Conservation (phyloP, 2,888 invertebrate species). For the Magallana nippona region DNA sequence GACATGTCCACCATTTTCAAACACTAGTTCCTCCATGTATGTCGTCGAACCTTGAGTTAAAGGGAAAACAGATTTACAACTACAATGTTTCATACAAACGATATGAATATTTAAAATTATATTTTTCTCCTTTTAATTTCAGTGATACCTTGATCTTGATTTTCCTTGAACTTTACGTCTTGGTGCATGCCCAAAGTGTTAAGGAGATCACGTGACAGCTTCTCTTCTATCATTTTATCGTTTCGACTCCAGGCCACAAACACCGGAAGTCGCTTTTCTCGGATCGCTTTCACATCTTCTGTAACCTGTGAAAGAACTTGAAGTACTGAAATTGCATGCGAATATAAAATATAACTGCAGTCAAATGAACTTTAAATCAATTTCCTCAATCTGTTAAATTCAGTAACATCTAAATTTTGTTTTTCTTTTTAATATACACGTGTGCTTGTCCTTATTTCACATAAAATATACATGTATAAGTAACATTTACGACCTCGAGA, state of each 20-base stretch:
- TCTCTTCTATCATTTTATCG: conserved; percentile 12
- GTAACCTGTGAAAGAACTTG: not conserved
- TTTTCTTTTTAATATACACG: too few relatives aligned
- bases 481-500: not conserved
- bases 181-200: too few relatives aligned
- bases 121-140: too few relatives aligned
- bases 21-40: conserved; percentile 1
- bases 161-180: too few relatives aligned
- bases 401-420: too few relatives aligned
- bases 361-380: too few relatives aligned
- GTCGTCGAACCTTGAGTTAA: not conserved
- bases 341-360: too few relatives aligned
- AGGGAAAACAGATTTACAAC: not conserved
- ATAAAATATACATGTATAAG: not conserved
- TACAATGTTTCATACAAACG: not conserved
- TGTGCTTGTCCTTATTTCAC: too few relatives aligned
- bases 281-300: not conserved
- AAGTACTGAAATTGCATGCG: too few relatives aligned
- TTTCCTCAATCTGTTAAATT: too few relatives aligned
- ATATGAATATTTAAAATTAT: too few relatives aligned
- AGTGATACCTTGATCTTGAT: too few relatives aligned
- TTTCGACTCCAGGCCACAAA: conserved; percentile 1
- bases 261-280: not conserved
- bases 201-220: not conserved
- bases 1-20: not conserved